A percentile compares a stretch with the other conserved stretches of the same genome.
Conservation (phyloP, 2,888 invertebrate species). For the Leptogaster cylindrica region DNA sequence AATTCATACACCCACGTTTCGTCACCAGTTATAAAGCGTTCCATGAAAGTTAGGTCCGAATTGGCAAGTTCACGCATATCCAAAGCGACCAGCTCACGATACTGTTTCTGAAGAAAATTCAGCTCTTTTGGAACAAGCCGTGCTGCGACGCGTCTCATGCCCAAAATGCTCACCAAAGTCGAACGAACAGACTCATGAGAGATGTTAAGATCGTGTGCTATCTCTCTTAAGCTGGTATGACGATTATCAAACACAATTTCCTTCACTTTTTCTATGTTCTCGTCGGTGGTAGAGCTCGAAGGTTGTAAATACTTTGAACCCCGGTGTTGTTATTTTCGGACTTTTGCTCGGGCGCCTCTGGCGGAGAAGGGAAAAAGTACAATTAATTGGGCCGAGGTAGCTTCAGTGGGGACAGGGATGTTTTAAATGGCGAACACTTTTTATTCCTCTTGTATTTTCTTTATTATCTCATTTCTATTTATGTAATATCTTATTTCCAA, state of each 20-base stretch:
- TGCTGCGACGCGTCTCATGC: too few relatives aligned
- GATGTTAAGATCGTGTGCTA: neutral
- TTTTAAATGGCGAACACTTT: too few relatives aligned
- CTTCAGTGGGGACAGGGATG: too few relatives aligned
- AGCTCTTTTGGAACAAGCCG: neutral
- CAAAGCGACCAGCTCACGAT: neutral
- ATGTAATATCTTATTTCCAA: too few relatives aligned
- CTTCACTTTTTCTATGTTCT: neutral
- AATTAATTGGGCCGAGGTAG: too few relatives aligned
- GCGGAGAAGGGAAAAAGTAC: too few relatives aligned
- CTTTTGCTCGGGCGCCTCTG: too few relatives aligned
- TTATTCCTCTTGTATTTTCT: too few relatives aligned
- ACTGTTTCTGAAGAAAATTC: neutral
- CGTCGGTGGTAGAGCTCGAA: neutral
- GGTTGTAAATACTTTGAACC: too few relatives aligned
- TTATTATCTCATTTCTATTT: too few relatives aligned
- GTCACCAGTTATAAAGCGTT: neutral
- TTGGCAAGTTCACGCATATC: neutral
- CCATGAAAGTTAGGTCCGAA: neutral
- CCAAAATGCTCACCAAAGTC: neutral
- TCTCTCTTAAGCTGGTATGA: neutral
- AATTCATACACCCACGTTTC: neutral
- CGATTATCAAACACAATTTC: neutral
- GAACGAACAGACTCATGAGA: neutral
- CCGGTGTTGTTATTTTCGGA: too few relatives aligned